These are phyloP conservation scores for Incurvaria masculella DNA, from an alignment of 2,888 invertebrate species.

Conservation along the genomic window DNA sequence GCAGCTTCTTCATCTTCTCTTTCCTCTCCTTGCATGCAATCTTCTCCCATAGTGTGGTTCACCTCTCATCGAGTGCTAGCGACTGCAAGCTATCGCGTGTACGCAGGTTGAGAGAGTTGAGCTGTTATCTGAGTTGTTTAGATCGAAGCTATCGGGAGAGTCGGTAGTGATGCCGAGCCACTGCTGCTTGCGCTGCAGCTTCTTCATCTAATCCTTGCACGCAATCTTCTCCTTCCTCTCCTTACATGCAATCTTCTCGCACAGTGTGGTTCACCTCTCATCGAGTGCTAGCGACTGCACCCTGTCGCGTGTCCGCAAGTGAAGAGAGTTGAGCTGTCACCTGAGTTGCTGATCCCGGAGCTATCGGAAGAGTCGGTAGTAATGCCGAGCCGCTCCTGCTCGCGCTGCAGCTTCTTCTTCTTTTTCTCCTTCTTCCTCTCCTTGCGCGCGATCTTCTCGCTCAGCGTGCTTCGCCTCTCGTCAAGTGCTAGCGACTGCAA, in stretches of 20 bases:
- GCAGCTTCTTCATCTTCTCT: constrained; percentile 64
- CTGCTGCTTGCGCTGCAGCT: constrained; percentile 44
- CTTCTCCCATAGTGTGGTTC: constrained; percentile 69
- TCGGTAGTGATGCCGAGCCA: constrained; percentile 20
- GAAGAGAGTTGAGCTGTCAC: no score
- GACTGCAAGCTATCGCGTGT: constrained; percentile 59
- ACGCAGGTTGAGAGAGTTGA: no score
- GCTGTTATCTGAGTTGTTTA: constrained; percentile 17
- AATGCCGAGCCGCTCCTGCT: constrained; percentile 25
- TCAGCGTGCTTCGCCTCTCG: constrained; percentile 64
- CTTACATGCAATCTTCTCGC: constrained; percentile 70
- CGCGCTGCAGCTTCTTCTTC: constrained; percentile 59
- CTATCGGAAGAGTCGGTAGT: no score
- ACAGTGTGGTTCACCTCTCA: constrained; percentile 64
- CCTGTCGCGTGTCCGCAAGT: no score
- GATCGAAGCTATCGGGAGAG: constrained; percentile 16
- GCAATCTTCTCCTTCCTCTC: constrained; percentile 71
- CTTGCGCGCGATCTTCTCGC: constrained; percentile 70
- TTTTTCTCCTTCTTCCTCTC: constrained; percentile 66
- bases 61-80: constrained; percentile 64
- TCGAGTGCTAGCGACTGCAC: constrained; percentile 63
- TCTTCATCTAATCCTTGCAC: constrained; percentile 62
- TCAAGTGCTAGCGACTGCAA: constrained; percentile 63
- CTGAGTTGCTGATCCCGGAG: no score
- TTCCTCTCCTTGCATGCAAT: constrained; percentile 68